Conservation (phyloP, 1,140 invertebrate species). For the Hesperophylax magnus region DNA sequence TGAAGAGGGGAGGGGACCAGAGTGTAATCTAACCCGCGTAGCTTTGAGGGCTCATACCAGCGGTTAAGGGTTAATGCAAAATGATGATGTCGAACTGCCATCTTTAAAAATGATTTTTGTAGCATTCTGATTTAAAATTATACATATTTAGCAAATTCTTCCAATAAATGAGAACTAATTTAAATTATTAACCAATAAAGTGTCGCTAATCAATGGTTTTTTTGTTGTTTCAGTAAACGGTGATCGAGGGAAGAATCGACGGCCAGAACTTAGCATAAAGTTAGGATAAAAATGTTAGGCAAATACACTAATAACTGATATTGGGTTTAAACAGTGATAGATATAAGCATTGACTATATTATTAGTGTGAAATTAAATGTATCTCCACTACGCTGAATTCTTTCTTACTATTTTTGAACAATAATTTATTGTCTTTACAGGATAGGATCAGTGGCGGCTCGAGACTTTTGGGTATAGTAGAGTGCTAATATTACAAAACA, state of each 20-base stretch:
- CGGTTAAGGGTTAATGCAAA: too few species aligned
- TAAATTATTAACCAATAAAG: not conserved
- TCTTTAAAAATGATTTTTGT: too few species aligned
- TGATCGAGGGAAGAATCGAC: constrained; percentile 22
- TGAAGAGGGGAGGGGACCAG: too few species aligned
- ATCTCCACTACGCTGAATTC: constrained; percentile 54
- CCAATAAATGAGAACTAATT: not conserved
- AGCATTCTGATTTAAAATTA: too few species aligned
- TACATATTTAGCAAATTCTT: too few species aligned
- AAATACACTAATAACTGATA: constrained; percentile 51
- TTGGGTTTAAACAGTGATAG: constrained; percentile 57
- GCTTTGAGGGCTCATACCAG: too few species aligned
- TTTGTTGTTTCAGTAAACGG: constrained; percentile 49
- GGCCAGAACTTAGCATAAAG: constrained; percentile 56
- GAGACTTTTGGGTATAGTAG: too few species aligned
- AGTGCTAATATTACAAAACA: too few species aligned
- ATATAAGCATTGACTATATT: constrained; percentile 53
- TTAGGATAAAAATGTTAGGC: constrained; percentile 50
- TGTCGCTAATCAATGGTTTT: not conserved
- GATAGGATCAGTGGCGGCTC: too few species aligned
- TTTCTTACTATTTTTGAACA: constrained; percentile 56
- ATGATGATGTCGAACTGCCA: too few species aligned
- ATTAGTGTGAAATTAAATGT: constrained; percentile 58
- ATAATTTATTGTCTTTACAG: constrained; percentile 57
- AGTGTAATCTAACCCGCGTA: too few species aligned